phyloP scores from a whole-genome alignment of 1,140 invertebrate genomes.

The Plodia interpunctella region DNA sequence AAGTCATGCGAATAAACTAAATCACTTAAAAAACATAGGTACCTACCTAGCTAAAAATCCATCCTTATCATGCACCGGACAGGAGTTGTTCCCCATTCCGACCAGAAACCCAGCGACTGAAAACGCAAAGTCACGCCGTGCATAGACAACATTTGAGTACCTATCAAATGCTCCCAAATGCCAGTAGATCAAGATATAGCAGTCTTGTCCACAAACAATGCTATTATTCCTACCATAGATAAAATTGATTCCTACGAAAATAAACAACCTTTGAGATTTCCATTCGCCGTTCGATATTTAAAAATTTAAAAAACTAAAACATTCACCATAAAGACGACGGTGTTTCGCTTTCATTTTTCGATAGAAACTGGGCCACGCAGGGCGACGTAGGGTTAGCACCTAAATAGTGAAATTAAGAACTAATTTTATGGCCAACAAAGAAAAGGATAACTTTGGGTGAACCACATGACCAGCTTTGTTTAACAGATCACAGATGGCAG shows the following conservation, averaged over 20 bases:
- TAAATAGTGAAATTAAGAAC: too few relatives aligned
- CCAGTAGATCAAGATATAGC: slow-evolving; percentile 55
- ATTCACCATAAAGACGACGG: slow-evolving; percentile 46
- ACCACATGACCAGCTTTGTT: too few relatives aligned
- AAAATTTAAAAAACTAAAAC: slow-evolving; percentile 48
- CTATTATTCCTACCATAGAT: too few relatives aligned
- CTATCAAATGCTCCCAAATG: slow-evolving; percentile 47
- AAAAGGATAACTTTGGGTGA: too few relatives aligned
- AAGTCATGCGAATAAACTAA: too few relatives aligned
- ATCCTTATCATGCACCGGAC: too few relatives aligned
- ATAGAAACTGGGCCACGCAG: slow-evolving; percentile 56
- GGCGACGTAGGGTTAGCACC: slow-evolving; percentile 42
- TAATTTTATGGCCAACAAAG: too few relatives aligned
- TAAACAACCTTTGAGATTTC: slow-evolving; percentile 49
- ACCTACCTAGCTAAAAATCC: too few relatives aligned
- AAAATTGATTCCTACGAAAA: too few relatives aligned
- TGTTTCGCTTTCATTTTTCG: slow-evolving; percentile 49
- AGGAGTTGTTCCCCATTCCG: too few relatives aligned
- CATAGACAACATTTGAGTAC: slow-evolving; percentile 25
- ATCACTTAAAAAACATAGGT: too few relatives aligned
- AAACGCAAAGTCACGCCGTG: slow-evolving; percentile 57
- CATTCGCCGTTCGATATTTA: slow-evolving; percentile 41
- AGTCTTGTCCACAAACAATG: slow-evolving; percentile 69
- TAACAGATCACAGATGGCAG: too few relatives aligned
- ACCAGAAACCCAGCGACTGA: not conserved